phyloP scores from a whole-genome alignment of 2,888 invertebrate genomes.

The Autographa pulchrina region DNA sequence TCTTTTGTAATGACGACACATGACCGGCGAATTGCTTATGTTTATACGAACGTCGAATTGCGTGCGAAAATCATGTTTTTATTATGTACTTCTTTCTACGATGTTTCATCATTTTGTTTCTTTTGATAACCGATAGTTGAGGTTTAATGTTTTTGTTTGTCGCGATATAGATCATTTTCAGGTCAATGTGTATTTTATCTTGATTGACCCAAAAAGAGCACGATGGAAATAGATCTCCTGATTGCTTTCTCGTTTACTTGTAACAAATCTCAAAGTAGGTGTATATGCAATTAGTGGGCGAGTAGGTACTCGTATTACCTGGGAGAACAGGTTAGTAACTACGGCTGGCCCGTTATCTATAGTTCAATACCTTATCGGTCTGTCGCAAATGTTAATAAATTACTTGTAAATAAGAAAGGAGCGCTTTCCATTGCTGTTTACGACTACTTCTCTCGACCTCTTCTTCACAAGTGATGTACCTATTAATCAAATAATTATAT shows the following conservation, averaged over 20 bases:
- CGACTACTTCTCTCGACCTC: neutral
- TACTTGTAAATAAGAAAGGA: neutral
- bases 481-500: neutral
- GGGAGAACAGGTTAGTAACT: constrained; percentile 2
- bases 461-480: neutral
- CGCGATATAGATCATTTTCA: constrained; percentile 14
- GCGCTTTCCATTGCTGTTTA: constrained; percentile 1
- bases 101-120: constrained; percentile 63
- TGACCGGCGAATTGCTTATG: constrained; percentile 65
- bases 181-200: neutral
- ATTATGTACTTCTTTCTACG: constrained; percentile 45
- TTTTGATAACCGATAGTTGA: constrained; percentile 44
- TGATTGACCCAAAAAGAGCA: constrained; percentile 13
- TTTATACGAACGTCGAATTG: constrained; percentile 58
- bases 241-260: neutral
- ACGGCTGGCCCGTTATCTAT: constrained; percentile 1
- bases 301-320: neutral
- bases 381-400: neutral
- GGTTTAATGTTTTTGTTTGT: constrained; percentile 22
- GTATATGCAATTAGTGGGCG: neutral
- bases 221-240: neutral
- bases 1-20: constrained; percentile 77
- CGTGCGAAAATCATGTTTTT: constrained; percentile 51
- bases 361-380: neutral
- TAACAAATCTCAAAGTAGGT: neutral